A percentile compares a stretch with the other conserved stretches of the same genome.
Conservation (phyloP, 2,888 invertebrate species). For the Hofmannophila pseudospretella region DNA sequence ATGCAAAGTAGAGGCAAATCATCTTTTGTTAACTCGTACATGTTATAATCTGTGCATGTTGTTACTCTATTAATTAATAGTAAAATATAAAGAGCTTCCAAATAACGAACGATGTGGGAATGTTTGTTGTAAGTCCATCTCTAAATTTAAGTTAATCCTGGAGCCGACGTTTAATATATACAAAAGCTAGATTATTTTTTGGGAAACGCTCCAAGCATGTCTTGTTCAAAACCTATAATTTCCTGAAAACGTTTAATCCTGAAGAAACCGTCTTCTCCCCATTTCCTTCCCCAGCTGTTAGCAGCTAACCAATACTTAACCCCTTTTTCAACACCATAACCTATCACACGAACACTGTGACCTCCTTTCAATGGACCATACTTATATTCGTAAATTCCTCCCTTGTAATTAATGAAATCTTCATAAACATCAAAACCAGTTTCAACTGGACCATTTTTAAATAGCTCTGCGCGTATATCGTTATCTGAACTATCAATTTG, state of each 20-base stretch:
- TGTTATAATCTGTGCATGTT: no score
- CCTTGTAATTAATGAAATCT: conserved; percentile 86
- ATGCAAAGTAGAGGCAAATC: no score
- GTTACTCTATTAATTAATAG: no score
- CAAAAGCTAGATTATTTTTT: no score
- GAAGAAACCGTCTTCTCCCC: conserved; percentile 88
- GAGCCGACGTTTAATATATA: no score
- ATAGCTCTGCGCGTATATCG: conserved; percentile 84
- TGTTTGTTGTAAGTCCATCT: no score
- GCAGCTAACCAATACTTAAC: conserved; percentile 88
- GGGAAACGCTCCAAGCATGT: no score
- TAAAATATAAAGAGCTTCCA: no score
- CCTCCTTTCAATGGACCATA: conserved; percentile 82
- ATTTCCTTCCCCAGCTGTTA: conserved; percentile 91
- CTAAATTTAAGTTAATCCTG: no score
- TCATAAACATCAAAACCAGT: conserved; percentile 86
- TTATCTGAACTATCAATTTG: conserved; percentile 65
- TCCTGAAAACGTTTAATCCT: conserved; percentile 71
- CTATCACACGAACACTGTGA: conserved; percentile 87
- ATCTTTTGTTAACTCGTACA: no score
- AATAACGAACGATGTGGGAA: no score
- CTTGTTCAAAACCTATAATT: background rate
- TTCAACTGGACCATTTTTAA: conserved; percentile 87
- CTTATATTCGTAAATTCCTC: conserved; percentile 78
- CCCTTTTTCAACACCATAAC: conserved; percentile 85